Evolutionary conservation across 2,888 invertebrate genomes (phyloP), one percentile per base, ranked within the genome.

Genomic region (Ophraella communa): DNA sequence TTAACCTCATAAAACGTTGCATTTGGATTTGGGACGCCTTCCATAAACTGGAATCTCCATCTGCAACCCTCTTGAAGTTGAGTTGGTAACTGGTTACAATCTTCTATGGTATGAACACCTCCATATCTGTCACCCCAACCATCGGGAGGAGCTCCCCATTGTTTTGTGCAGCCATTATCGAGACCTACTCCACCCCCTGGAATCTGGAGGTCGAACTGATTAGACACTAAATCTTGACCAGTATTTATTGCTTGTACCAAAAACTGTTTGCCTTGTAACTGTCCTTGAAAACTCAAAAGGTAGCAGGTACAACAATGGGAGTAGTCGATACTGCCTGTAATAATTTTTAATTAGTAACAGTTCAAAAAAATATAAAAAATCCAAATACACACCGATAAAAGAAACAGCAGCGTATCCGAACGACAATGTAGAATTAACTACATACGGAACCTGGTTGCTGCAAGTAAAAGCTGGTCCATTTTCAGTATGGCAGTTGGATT

Each of bases 171-270:
- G 3, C 72, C 71, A 27, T 59, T 64, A 23, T 61, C 65, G 11
- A 69, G 57, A 20, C 72, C 72, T n/a, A 72, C 70, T n/a, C 72
- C 72, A 14, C 64, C 73, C 35, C 74, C 74, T 20, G 73, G 74
- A 21, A 72, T 71, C 30, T 70, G 71, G 21, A 72, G 53, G 61
- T 74, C 74, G 44, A 74, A 73, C 49, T 72, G 71, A 58, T 70
- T 73, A 21, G 62, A 35, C 4, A 58, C 54, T 47, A 69, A 58
- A 54, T 71, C 72, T 18, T 58, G 47, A 8, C 72, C 72, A 14
- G 72, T 68, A 39, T 72, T 72, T 21, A 68, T 72, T 8, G 65
- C 55, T 53, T 72, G 72, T 10, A 68, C 66, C 2, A 72, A 35
- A 42, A 69, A 10, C 10, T 67, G 59, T 56, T 71, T 70, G 27